Conservation (phyloP, 2,797 vertebrate genomes). For the Paratrypauchen microcephalus region DNA sequence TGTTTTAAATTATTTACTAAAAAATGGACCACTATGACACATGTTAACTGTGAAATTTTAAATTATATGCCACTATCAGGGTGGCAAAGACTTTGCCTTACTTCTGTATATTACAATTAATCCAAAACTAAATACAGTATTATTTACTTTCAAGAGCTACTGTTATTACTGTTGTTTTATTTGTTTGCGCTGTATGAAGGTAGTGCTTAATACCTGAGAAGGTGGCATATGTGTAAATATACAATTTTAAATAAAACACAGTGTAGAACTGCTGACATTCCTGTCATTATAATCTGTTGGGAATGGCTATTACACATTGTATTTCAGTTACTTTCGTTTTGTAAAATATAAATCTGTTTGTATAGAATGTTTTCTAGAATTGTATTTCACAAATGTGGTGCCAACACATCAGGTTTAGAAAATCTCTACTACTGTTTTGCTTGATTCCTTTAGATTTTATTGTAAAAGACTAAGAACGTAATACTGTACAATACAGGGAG, state of each 20-base stretch:
- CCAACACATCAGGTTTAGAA: background rate
- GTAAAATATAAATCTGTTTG: constrained; percentile 43
- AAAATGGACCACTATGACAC: constrained; percentile 7
- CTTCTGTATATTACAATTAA: constrained; percentile 37
- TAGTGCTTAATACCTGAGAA: constrained; percentile 16
- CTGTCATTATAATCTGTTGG: constrained; percentile 32
- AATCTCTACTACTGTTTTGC: background rate
- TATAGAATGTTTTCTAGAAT: constrained; percentile 2
- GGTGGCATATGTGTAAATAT: constrained; percentile 30
- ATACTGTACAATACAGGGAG: background rate
- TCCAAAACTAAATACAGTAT: constrained; percentile 16
- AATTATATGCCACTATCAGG: constrained; percentile 34
- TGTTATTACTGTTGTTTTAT: constrained; percentile 10
- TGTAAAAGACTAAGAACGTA: background rate
- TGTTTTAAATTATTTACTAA: background rate
- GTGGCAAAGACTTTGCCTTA: constrained; percentile 20
- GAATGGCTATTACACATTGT: constrained; percentile 42
- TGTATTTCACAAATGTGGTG: background rate
- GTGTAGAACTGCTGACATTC: constrained; percentile 44
- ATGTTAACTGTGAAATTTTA: constrained; percentile 16
- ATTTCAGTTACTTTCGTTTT: constrained; percentile 47
- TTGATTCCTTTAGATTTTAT: constrained; percentile 10
- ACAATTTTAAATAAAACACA: constrained; percentile 10
- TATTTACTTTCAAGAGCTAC: constrained; percentile 14
- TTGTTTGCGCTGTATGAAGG: constrained; percentile 16